These are phyloP conservation scores for Dicycla oo DNA, from an alignment of 2,888 invertebrate genomes.

Conservation along the genomic window DNA sequence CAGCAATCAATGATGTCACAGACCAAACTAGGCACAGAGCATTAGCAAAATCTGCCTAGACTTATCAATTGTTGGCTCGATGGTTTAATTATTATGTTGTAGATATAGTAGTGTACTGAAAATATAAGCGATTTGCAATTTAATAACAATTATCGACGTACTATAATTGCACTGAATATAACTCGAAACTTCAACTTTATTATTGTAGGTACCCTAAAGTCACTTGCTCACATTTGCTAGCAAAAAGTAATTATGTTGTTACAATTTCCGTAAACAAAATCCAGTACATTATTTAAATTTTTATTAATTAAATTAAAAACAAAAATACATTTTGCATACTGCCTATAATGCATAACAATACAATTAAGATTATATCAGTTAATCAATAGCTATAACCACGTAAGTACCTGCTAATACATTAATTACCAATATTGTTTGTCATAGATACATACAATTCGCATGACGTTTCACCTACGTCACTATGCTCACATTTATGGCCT, in stretches of 20 bases:
- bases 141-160: not conserved
- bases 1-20: not conserved
- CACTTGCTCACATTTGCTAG: conserved; percentile 37
- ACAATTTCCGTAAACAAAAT: conserved; percentile 51
- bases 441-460: not conserved
- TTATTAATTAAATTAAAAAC: conserved; percentile 5
- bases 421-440: conserved; percentile 12
- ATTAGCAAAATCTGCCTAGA: not conserved
- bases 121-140: conserved; percentile 1
- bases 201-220: conserved; percentile 5
- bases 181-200: not conserved
- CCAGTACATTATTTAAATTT: not conserved
- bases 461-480: not conserved
- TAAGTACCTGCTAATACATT: conserved; percentile 14
- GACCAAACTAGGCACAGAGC: not conserved
- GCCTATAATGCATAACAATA: not conserved
- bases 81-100: not conserved
- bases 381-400: not conserved
- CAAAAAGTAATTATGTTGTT: conserved; percentile 30
- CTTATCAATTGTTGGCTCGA: not conserved
- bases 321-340: not conserved
- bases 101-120: not conserved
- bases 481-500: conserved; percentile 9
- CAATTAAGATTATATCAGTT: conserved; percentile 16
- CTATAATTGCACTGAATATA: not conserved